Conservation (phyloP, 2,797 vertebrate genomes). For the Spea hammondii region DNA sequence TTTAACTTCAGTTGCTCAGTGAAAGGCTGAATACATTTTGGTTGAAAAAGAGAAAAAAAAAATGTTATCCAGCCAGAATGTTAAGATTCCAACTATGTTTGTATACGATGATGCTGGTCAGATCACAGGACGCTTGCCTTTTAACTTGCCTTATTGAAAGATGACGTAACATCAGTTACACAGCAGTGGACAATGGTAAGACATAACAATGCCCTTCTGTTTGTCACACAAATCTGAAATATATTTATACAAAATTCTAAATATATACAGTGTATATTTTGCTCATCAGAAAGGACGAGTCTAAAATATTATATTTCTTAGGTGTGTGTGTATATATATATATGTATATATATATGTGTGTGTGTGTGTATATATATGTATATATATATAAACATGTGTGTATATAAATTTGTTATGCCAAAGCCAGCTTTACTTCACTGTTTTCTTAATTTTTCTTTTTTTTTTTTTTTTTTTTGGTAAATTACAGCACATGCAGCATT, state of each 20-base stretch:
- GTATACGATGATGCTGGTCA: slow-evolving; percentile 18
- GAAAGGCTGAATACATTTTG: slow-evolving; percentile 23
- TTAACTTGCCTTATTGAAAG: slow-evolving; percentile 47
- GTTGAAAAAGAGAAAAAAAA: background rate
- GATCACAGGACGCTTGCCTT: slow-evolving; percentile 30
- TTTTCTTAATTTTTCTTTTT: slow-evolving; percentile 31
- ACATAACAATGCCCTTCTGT: slow-evolving; percentile 21
- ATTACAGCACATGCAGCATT: slow-evolving; percentile 8
- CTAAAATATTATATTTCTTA: slow-evolving; percentile 52
- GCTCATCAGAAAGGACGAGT: slow-evolving; percentile 37
- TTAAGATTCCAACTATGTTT: slow-evolving; percentile 16
- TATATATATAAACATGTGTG: slow-evolving; percentile 26
- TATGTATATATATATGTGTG: background rate
- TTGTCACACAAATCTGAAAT: slow-evolving; percentile 37
- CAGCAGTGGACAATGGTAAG: slow-evolving; percentile 23
- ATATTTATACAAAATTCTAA: slow-evolving; percentile 46
- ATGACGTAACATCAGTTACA: slow-evolving; percentile 23
- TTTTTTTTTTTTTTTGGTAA: slow-evolving; percentile 19
- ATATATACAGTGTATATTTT: slow-evolving; percentile 48
- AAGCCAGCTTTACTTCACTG: slow-evolving; percentile 43
- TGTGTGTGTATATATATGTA: slow-evolving; percentile 22
- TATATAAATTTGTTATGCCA: slow-evolving; percentile 26
- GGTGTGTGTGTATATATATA: slow-evolving; percentile 24
- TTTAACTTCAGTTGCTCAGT: slow-evolving; percentile 44
- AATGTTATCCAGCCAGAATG: background rate